Base-by-base conservation (phyloP, 1,140 invertebrate species). In the Lordiphosa mommai region DNA sequence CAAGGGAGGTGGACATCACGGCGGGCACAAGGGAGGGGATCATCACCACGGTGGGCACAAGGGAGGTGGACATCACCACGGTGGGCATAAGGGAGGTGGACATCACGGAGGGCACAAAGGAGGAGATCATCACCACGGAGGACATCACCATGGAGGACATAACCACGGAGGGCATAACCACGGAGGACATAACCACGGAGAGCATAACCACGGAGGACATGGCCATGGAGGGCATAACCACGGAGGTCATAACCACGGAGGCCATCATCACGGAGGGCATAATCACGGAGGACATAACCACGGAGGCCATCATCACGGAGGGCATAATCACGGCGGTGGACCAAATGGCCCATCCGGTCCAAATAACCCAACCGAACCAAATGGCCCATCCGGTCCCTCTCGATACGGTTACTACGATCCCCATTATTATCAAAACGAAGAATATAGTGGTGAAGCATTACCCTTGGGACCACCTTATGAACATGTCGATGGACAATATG, bases 241-340 rank as follows among this genome's bases (percentile, higher is more conserved):
- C 23, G 12, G 8, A 1, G 51, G 37, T 9, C 52, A 36, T 17
- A 14, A 40, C 1, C 40, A 48, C 1, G 13, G 29, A 36, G 46
- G 30, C 32, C 32, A 48, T 14, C 29, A 13, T 44, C 32, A 37
- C 14, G 44, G 44, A 3, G 47, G 47, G 7, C 47, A 50, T 5
- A 36, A 12, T 30, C 38, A 20, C 29, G 32, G 38, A 43, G 47
- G 41, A n/a, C 37, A 36, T 9, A 14, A 49, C 29, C 5, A 61
- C 23, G 23, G 16, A 12, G 33, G 9, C 0, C 36, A 49, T 2
- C 46, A 48, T 5, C 17, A 5, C 3, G 43, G 32, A 1, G 23
- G 23, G 6, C 23, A 27, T 7, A 23, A 6, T 23, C 23, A 27
- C 2, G 23, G n/a, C n/a, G n/a, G n/a, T n/a, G n/a, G n/a, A n/a